A percentile compares a stretch with the other conserved stretches of the same genome.
Evolutionary conservation across 2,888 invertebrate genomes (phyloP).

Genomic region (Tenthredo distinguenda): DNA sequence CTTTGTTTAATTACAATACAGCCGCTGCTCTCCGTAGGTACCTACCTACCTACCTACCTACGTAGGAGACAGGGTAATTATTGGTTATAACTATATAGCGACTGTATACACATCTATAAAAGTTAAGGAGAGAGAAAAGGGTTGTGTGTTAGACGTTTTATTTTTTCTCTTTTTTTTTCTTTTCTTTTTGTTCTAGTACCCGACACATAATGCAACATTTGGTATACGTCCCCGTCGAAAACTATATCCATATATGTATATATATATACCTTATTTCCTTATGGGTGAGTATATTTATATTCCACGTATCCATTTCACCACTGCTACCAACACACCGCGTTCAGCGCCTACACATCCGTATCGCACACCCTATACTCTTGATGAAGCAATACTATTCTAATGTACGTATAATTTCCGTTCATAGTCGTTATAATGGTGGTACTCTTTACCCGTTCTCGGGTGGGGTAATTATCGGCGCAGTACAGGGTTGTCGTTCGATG

Average conservation of each 20-base stretch:
- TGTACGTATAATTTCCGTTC: too few species aligned
- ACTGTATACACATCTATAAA: neutral
- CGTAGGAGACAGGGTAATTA: conserved; percentile 70
- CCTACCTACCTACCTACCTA: conserved; percentile 51
- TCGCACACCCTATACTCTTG: too few species aligned
- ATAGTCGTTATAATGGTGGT: too few species aligned
- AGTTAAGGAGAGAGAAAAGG: conserved; percentile 58
- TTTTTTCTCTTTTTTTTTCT: too few species aligned
- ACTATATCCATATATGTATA: neutral
- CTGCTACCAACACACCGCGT: too few species aligned
- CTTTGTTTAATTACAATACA: conserved; percentile 74
- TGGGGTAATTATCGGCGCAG: too few species aligned
- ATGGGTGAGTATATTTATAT: neutral
- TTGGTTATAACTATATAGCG: conserved; percentile 67
- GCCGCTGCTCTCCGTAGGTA: conserved; percentile 56
- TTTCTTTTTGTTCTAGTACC: conserved; percentile 67
- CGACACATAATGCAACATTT: conserved; percentile 68
- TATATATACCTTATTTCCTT: neutral
- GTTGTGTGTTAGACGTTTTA: conserved; percentile 38
- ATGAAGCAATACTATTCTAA: too few species aligned
- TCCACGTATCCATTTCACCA: neutral
- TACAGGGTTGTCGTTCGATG: too few species aligned
- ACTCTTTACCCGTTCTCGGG: too few species aligned
- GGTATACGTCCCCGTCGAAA: conserved; percentile 63
- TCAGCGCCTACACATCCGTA: neutral